Evolutionary conservation across 2,888 invertebrate genomes (phyloP).

Genomic region (Loripinus fragilis): DNA sequence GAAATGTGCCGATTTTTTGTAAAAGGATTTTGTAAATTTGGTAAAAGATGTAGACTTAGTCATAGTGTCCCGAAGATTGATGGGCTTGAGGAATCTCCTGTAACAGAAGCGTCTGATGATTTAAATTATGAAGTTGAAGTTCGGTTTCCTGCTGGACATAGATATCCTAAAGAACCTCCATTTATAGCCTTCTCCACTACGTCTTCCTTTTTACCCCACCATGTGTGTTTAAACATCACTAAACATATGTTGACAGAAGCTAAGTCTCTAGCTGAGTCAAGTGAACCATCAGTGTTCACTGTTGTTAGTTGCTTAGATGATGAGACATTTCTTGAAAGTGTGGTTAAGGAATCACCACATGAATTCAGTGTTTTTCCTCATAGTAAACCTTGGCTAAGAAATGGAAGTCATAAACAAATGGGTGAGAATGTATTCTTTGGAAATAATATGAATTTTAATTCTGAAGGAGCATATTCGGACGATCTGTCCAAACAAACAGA

Average conservation of each 20-base stretch:
- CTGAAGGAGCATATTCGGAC: not conserved
- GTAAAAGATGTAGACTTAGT: constrained; percentile 66
- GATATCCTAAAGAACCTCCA: constrained; percentile 77
- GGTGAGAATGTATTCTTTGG: not conserved
- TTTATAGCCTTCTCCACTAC: constrained; percentile 75
- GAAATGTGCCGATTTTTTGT: constrained; percentile 71
- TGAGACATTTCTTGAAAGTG: constrained; percentile 63
- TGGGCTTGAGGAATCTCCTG: constrained; percentile 23
- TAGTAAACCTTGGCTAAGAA: constrained; percentile 34
- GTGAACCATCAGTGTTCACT: constrained; percentile 76
- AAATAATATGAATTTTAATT: not conserved
- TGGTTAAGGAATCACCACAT: constrained; percentile 65
- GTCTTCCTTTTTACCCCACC: constrained; percentile 64
- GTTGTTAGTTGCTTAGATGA: constrained; percentile 77
- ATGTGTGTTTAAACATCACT: constrained; percentile 75
- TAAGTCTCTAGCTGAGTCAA: constrained; percentile 59
- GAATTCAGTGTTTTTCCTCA: constrained; percentile 65
- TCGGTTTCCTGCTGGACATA: constrained; percentile 74
- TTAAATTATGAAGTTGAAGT: constrained; percentile 74
- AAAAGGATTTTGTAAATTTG: constrained; percentile 77
- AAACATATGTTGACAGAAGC: constrained; percentile 72
- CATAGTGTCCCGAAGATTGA: constrained; percentile 55
- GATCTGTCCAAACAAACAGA: constrained; percentile 33
- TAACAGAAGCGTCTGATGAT: constrained; percentile 29
- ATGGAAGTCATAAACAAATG: not conserved